Evolutionary conservation across 2,888 invertebrate species (phyloP).

Genomic region (Peribatodes rhomboidaria): DNA sequence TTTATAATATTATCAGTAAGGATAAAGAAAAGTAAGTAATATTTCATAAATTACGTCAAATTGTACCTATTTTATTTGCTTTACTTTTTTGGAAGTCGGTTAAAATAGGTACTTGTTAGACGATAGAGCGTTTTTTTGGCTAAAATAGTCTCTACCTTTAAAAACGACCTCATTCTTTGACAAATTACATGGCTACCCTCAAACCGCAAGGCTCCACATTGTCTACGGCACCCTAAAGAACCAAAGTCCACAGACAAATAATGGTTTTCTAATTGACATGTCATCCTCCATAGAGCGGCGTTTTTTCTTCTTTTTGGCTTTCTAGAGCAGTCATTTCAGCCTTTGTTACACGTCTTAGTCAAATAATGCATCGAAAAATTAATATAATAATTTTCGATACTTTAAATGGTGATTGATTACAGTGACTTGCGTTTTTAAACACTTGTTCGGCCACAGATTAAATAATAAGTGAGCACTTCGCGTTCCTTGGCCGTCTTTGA

Average conservation of each 20-base stretch:
- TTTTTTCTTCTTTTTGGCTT: constrained; percentile 56
- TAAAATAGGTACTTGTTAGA: too few species aligned
- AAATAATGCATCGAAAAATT: constrained; percentile 81
- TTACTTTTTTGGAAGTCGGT: too few species aligned
- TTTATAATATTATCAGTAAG: too few species aligned
- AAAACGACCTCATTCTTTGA: neutral
- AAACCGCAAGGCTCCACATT: constrained; percentile 63
- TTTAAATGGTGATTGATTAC: constrained; percentile 84
- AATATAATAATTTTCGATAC: constrained; percentile 83
- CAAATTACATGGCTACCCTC: constrained; percentile 13
- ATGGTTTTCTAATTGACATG: constrained; percentile 83
- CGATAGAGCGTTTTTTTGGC: neutral
- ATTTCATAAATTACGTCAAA: too few species aligned
- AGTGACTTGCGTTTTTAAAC: constrained; percentile 71
- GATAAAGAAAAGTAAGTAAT: too few species aligned
- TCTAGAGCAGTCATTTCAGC: constrained; percentile 73
- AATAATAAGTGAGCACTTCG: constrained; percentile 30
- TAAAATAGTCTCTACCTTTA: neutral
- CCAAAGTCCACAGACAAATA: constrained; percentile 69
- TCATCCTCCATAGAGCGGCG: constrained; percentile 69
- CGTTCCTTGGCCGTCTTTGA: constrained; percentile 33
- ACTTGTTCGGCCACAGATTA: constrained; percentile 35
- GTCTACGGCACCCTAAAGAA: constrained; percentile 62
- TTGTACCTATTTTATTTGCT: too few species aligned
- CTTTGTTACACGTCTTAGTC: constrained; percentile 80